Evolutionary conservation across 2,888 invertebrate genomes (phyloP).

Genomic region (Elmis aenea): DNA sequence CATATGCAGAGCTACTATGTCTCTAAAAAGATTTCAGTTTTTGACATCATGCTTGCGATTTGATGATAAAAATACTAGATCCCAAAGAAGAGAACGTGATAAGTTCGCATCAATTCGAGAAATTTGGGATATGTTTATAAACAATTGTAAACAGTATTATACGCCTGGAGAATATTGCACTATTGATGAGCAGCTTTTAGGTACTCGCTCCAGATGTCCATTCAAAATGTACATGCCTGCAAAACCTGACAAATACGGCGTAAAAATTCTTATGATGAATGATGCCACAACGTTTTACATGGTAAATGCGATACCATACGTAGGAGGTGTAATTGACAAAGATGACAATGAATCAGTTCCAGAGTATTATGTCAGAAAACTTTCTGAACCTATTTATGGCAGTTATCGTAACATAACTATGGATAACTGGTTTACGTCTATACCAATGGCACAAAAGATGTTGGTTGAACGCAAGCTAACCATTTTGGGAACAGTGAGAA

Average conservation of each 20-base stretch:
- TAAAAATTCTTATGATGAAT: constrained; percentile 36
- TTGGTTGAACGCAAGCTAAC: constrained; percentile 10
- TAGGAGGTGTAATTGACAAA: constrained; percentile 27
- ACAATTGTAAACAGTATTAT: constrained; percentile 23
- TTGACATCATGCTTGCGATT: constrained; percentile 16
- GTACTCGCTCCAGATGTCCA: constrained; percentile 25
- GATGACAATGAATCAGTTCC: constrained; percentile 19
- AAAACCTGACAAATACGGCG: constrained; percentile 37
- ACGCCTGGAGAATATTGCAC: constrained; percentile 24
- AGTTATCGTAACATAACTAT: constrained; percentile 20
- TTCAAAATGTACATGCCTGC: constrained; percentile 31
- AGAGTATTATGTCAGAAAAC: constrained; percentile 22
- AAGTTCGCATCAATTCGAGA: constrained; percentile 31
- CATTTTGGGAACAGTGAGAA: constrained; percentile 23
- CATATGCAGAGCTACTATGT: constrained; percentile 14
- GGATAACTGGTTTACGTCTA: constrained; percentile 23
- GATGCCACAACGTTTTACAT: constrained; percentile 36
- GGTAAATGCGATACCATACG: constrained; percentile 34
- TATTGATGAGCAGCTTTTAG: constrained; percentile 32
- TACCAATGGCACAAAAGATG: constrained; percentile 21
- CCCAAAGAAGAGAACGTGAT: constrained; percentile 11
- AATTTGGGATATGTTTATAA: constrained; percentile 27
- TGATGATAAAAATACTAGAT: constrained; percentile 17
- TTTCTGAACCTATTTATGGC: constrained; percentile 26
- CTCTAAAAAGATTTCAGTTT: constrained; percentile 7